Conservation (phyloP, 2,797 vertebrate species). For the Cygnus olor region DNA sequence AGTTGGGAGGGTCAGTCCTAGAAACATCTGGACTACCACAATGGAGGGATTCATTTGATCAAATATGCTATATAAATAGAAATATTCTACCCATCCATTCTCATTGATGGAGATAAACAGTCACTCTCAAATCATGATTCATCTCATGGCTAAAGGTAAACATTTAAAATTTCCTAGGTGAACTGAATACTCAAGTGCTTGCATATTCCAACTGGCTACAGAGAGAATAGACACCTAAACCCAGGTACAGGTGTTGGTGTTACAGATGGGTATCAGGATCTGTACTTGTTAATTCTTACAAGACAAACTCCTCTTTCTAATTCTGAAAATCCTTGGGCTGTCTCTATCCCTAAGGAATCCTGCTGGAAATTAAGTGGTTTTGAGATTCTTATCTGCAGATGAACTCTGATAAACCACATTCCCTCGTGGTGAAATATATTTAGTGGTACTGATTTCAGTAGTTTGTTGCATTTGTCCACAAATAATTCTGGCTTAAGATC, state of each 20-base stretch:
- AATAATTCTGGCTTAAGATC: background rate
- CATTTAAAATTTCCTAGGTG: background rate
- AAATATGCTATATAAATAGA: background rate
- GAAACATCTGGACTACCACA: background rate
- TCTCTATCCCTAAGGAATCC: background rate
- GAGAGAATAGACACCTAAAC: background rate
- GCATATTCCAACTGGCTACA: background rate
- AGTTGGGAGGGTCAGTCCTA: background rate
- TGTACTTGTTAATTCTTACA: background rate
- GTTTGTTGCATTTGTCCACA: background rate
- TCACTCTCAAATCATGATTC: background rate
- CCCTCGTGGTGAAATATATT: background rate
- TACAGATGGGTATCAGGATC: background rate
- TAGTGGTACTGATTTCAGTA: background rate
- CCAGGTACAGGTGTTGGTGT: background rate
- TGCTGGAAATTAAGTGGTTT: background rate
- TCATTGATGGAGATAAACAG: background rate
- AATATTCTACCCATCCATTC: background rate
- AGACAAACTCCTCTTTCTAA: background rate
- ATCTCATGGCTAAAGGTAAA: background rate
- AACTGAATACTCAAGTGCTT: background rate
- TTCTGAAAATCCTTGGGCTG: background rate
- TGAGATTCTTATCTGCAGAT: background rate
- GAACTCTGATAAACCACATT: background rate
- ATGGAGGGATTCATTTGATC: background rate